Percentiles rank a stretch among this genome's conserved stretches.
phyloP scores from a whole-genome alignment of 1,140 invertebrate species.

The Telenomus remus region DNA sequence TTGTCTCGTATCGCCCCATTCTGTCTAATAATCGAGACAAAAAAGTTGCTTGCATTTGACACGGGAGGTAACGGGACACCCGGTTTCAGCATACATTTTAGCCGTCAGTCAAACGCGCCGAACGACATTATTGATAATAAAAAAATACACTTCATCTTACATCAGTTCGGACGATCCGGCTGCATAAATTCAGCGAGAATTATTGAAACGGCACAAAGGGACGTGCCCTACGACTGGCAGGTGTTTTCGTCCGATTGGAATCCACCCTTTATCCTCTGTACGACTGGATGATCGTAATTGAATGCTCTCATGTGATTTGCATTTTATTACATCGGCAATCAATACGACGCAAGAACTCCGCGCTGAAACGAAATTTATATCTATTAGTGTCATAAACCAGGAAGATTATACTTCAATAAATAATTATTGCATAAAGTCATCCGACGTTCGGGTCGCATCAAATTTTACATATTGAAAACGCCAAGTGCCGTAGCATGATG shows the following conservation, averaged over 20 bases:
- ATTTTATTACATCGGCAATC: constrained; percentile 53
- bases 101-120: constrained; percentile 12
- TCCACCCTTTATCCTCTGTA: constrained; percentile 42
- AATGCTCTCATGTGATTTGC: constrained; percentile 53
- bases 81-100: constrained; percentile 20
- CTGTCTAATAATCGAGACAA: constrained; percentile 15
- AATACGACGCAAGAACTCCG: constrained; percentile 25
- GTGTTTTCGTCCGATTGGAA: constrained; percentile 47
- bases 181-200: constrained; percentile 33
- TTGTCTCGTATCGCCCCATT: neutral
- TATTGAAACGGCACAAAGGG: constrained; percentile 44
- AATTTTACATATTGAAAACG: constrained; percentile 20
- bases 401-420: neutral
- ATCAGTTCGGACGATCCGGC: constrained; percentile 3
- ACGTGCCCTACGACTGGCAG: constrained; percentile 38
- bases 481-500: neutral
- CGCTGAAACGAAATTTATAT: constrained; percentile 29
- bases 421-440: constrained; percentile 31
- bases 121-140: constrained; percentile 10
- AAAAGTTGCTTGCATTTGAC: constrained; percentile 25
- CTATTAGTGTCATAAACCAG: constrained; percentile 26
- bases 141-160: constrained; percentile 25
- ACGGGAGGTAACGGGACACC: constrained; percentile 34
- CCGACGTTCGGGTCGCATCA: constrained; percentile 9
- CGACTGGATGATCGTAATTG: constrained; percentile 45